Conservation (phyloP, 2,113 vertebrate species). For the Ivindomyrus marchei region DNA sequence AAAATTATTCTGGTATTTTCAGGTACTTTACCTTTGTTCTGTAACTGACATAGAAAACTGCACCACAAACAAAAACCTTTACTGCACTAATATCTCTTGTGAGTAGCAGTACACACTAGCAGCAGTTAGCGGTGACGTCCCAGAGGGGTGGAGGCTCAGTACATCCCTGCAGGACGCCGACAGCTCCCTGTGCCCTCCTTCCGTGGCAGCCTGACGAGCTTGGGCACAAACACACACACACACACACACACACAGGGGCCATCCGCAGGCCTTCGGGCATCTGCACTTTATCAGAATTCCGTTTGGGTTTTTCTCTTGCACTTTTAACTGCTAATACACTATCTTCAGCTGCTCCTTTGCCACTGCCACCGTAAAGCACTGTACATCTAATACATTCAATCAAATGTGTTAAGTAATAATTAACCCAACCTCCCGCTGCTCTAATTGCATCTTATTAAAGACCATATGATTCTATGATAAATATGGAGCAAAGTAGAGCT, state of each 20-base stretch:
- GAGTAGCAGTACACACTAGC: background rate
- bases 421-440: slow-evolving; percentile 64
- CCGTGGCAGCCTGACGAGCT: background rate
- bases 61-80: background rate
- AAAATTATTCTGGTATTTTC: background rate
- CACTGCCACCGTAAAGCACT: slow-evolving; percentile 40
- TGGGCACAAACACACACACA: background rate
- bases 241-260: background rate
- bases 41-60: background rate
- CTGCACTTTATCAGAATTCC: background rate
- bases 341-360: slow-evolving; percentile 44
- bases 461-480: slow-evolving; percentile 62
- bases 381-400: slow-evolving; percentile 62
- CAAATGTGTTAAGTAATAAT: slow-evolving; percentile 72
- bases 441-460: slow-evolving; percentile 72
- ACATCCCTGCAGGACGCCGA: background rate
- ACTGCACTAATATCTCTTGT: background rate
- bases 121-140: background rate
- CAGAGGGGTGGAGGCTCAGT: background rate
- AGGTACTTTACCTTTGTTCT: background rate
- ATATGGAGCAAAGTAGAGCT: slow-evolving; percentile 39
- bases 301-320: background rate
- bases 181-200: background rate
- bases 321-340: slow-evolving; percentile 33
- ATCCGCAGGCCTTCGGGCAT: background rate